Conservation (phyloP, 2,113 vertebrate species). For the Cygnus buccinator region DNA sequence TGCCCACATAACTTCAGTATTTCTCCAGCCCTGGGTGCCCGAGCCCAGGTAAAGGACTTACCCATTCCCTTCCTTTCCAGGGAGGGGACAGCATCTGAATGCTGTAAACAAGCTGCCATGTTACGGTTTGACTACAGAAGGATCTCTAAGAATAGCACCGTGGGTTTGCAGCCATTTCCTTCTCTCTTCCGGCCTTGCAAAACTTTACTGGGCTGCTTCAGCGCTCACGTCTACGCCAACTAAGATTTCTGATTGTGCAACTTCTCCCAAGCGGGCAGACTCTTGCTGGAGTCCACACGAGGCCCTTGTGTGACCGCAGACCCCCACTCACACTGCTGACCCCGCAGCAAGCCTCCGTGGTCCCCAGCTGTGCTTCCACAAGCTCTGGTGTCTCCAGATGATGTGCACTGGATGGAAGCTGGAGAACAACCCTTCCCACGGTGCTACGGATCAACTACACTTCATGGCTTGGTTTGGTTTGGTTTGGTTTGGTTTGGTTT, state of each 20-base stretch:
- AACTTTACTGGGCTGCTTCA: background rate
- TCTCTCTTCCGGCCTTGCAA: background rate
- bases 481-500: background rate
- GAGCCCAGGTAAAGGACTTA: background rate
- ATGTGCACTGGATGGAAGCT: background rate
- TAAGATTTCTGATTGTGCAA: background rate
- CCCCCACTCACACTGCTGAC: background rate
- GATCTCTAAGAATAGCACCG: background rate
- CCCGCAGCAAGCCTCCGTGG: rapidly evolving
- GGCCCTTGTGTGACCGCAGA: rapidly evolving
- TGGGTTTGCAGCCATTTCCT: background rate
- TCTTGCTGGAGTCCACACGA: background rate
- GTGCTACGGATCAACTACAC: background rate
- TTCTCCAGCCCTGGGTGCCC: background rate
- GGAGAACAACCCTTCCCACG: background rate
- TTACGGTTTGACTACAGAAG: background rate
- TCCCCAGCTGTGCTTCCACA: background rate
- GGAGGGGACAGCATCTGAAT: background rate
- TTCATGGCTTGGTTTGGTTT: background rate
- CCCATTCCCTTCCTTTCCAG: background rate
- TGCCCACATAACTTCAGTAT: background rate
- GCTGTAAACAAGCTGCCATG: background rate
- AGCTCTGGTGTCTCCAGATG: background rate
- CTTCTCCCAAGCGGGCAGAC: background rate
- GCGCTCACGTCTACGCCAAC: background rate